Evolutionary conservation across 1,140 invertebrate species (phyloP), one percentile per base, ranked within the genome.

Genomic region (Aphidius gifuensis): DNA sequence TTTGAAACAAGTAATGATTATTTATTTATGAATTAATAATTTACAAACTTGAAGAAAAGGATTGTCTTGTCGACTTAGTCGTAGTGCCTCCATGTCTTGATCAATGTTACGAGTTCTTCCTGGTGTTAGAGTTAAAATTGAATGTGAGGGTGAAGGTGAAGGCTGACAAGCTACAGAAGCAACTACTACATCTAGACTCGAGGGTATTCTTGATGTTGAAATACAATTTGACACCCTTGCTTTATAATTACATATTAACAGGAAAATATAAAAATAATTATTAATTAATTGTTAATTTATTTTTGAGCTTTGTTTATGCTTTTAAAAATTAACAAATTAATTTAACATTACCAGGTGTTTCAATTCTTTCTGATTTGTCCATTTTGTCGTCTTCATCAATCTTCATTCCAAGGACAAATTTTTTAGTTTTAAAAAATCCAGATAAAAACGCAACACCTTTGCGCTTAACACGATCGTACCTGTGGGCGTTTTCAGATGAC

Each of bases 41-140:
- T 38, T 62, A 43, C 21, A 58, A 67, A 89, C 89, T 83, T 90
- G 87, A 64, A 93, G 79, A 76, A 90, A 92, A 32, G 91, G 91
- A 82, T 92, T 92, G 74, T 92, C 91, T 79, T 92, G 89, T 64
- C 90, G 80, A 40, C 90, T 92, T 23, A 91, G 82, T 64, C 89
- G 83, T 38, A 92, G 78, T 21, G 89, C 88, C 78, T 91, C 88
- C 89, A 92, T 92, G 71, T 92, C 91, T 77, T 90, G 87, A 74
- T 91, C 88, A 69, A 92, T 89, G 78, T 91, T 91, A 67, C 89
- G 83, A 58, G 87, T 86, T 68, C 88, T 83, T 47, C 88, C 88
- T 47, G 89, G 89, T 66, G 89, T 90, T 65, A 89, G 76, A 58
- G 88, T 85, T 64, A 89, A 79, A 63, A 86, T 85, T 9, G 89